A percentile compares a stretch with the other conserved stretches of the same genome.
phyloP scores from a whole-genome alignment of 2,113 vertebrate genomes.

The Aramus guarauna region DNA sequence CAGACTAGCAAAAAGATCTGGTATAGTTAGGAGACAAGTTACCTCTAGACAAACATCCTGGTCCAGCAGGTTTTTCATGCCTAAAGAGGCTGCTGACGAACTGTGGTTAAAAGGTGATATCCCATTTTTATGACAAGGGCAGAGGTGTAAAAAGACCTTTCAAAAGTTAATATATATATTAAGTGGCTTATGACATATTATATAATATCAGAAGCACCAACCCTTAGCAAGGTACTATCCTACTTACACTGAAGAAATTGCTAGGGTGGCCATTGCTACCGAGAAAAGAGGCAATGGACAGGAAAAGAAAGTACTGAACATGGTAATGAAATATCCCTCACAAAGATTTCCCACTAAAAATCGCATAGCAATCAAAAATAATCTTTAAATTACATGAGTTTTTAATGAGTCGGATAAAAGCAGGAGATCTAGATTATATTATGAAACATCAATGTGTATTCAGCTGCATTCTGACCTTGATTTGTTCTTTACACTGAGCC shows the following conservation, averaged over 20 bases:
- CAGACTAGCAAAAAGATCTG: neutral
- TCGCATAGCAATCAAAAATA: neutral
- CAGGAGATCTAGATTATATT: neutral
- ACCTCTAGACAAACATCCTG: neutral
- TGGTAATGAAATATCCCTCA: neutral
- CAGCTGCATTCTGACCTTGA: slow-evolving; percentile 74
- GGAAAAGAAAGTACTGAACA: neutral
- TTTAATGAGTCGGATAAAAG: slow-evolving; percentile 44
- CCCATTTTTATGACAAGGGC: neutral
- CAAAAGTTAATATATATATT: neutral
- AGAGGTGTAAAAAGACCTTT: neutral
- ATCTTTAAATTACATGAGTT: slow-evolving; percentile 24
- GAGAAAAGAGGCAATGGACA: neutral
- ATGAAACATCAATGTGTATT: neutral
- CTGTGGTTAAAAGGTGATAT: neutral
- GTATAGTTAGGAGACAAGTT: neutral
- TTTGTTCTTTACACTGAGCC: slow-evolving; percentile 65
- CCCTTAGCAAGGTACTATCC: neutral
- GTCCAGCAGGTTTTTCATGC: neutral
- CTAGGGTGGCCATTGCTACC: neutral
- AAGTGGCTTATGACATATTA: neutral
- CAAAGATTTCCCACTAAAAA: neutral
- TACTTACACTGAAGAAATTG: neutral
- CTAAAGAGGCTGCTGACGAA: neutral
- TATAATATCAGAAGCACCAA: neutral